phyloP scores from a whole-genome alignment of 2,797 vertebrate species.

The Hippoglossus hippoglossus region DNA sequence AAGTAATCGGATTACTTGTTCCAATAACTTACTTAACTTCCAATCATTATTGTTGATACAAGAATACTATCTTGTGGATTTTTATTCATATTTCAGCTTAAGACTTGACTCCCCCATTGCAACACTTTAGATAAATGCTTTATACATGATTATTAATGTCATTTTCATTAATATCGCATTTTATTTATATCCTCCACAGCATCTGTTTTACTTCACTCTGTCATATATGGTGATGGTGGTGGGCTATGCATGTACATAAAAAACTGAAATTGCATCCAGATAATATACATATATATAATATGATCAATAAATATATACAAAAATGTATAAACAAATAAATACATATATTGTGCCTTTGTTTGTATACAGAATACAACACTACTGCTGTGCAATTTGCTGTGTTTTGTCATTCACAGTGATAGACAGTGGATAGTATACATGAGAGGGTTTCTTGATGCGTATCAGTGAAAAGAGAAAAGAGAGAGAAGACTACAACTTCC shows the following conservation, averaged over 20 bases:
- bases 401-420: constrained; percentile 4
- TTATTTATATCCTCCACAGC: background rate
- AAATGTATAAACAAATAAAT: no score
- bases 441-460: background rate
- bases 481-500: background rate
- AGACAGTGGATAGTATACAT: background rate
- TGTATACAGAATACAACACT: background rate
- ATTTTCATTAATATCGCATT: background rate
- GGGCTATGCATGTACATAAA: no score
- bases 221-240: background rate
- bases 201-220: background rate
- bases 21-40: background rate
- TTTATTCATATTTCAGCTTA: constrained; percentile 12
- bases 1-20: background rate
- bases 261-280: no score
- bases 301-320: no score
- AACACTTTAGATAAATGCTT: background rate
- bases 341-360: no score
- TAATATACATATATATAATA: no score
- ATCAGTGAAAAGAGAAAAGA: background rate
- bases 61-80: background rate
- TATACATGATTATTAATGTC: background rate
- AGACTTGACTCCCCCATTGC: background rate
- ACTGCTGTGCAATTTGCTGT: background rate
- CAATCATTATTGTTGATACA: no score